Base-by-base conservation (phyloP, 2,888 invertebrate genomes). In the Adelphocoris suturalis region DNA sequence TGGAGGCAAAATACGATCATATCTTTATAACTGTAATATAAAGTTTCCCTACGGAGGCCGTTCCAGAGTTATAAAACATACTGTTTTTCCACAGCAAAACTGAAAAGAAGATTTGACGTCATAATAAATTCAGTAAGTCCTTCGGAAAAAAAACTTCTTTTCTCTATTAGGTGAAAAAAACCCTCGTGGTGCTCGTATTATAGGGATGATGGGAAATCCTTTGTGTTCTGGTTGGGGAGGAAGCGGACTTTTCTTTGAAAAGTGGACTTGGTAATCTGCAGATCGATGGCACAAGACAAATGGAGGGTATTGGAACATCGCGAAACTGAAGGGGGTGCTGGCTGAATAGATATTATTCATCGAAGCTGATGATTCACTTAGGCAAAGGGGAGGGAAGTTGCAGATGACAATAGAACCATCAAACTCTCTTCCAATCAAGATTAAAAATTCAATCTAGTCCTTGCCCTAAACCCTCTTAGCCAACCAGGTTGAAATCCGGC, bases 251-350 rank as follows among this genome's bases (percentile, higher is more conserved):
- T 68, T 68, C 52, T 75, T 68, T 16, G 27, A 86, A 86, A 86
- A 86, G 86, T 86, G 48, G 86, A 86, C 68, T 86, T 75, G 86
- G 68, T 68, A 86, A 86, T 86, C 86, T 68, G 86, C 76, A 57
- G 81, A 88, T 88, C 88, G 89, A 89, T 81, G 89, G 78, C 81
- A 75, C 75, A 57, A 89, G 89, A 89, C 89, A 89, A 89, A 89
- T 89, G 89, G 89, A 89, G 89, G 57, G 89, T 89, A 86, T 86
- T 86, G 86, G 86, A 86, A 68, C 86, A 86, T 75, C 68, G 86
- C 68, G 46, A 75, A 75, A 86, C 48, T 75, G 27, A 46, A 19
- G 86, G 75, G 85, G 86, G 76, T n/a, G 37, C 46, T 19, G 13
- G n/a, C 78, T 86, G 86, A 75, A 86, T 75, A 68, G 75, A 68